phyloP scores from a whole-genome alignment of 2,113 vertebrate genomes.

The Notiomystis cincta region DNA sequence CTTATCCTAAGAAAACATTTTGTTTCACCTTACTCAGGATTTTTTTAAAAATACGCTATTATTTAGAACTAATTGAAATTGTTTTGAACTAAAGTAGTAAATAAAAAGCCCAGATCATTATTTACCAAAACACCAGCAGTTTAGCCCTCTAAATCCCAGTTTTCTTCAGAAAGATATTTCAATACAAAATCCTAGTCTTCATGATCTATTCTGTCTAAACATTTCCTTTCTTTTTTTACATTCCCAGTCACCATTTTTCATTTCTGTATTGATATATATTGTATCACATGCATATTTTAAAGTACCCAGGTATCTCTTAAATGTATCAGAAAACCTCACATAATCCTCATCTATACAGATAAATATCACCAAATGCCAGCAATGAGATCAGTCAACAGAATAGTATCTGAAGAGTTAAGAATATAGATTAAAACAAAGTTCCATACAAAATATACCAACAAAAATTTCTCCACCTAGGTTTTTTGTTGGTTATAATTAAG shows the following conservation, averaged over 20 bases:
- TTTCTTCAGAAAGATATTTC: not conserved
- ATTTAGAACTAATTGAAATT: not conserved
- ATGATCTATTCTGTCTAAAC: not conserved
- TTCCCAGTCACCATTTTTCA: not conserved
- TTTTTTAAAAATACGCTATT: not conserved
- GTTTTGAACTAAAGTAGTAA: not conserved
- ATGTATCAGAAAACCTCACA: not conserved
- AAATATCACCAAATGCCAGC: constrained; percentile 4
- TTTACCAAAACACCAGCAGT: not conserved
- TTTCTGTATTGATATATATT: not conserved
- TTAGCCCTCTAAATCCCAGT: not conserved
- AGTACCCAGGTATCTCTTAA: not conserved
- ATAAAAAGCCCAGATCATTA: not conserved
- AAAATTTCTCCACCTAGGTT: not conserved
- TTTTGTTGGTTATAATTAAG: not conserved
- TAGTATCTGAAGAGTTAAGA: not conserved
- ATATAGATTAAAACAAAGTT: constrained; percentile 5
- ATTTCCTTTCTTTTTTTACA: not conserved
- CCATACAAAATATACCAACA: not conserved
- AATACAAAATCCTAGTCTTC: not conserved
- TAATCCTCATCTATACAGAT: not conserved
- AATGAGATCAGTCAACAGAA: not conserved
- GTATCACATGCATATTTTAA: not conserved
- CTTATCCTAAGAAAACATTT: not conserved
- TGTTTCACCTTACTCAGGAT: not conserved